These are phyloP conservation scores for Odocoileus virginianus DNA, from an alignment of 2,113 vertebrate genomes.

Conservation along the genomic window DNA sequence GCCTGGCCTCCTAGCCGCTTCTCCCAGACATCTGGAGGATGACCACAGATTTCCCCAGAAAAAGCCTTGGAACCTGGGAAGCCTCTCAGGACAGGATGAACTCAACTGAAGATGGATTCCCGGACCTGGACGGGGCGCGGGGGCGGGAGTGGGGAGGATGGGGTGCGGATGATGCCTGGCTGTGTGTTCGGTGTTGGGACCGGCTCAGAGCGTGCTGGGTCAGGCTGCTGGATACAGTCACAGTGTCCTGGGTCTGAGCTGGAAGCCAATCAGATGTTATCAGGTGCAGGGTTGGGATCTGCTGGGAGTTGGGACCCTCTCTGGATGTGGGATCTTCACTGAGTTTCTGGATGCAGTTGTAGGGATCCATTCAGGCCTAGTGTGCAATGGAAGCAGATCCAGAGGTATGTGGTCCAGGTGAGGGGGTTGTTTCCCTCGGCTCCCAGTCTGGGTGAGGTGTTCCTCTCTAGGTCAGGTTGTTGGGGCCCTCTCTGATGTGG, in stretches of 20 bases:
- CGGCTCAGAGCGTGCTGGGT: background rate
- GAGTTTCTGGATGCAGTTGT: background rate
- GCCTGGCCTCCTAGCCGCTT: background rate
- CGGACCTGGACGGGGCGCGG: background rate
- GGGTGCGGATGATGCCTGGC: background rate
- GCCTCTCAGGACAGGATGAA: background rate
- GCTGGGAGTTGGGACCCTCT: background rate
- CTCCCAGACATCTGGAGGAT: background rate
- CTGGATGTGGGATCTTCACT: background rate
- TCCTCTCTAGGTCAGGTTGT: background rate
- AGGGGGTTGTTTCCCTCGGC: background rate
- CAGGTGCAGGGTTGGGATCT: background rate
- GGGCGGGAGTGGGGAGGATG: background rate
- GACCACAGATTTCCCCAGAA: background rate
- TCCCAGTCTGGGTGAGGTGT: background rate
- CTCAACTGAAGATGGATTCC: background rate
- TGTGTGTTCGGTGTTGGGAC: background rate
- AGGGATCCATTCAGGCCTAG: background rate
- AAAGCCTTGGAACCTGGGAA: background rate
- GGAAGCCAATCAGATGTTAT: background rate
- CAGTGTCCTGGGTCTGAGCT: background rate
- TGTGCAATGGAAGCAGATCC: background rate
- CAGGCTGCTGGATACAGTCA: background rate
- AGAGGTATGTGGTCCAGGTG: background rate
- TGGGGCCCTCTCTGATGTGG: background rate